Percentiles rank a stretch among this genome's conserved stretches.
Evolutionary conservation across 2,113 vertebrate species (phyloP).

Genomic region (Pachycephala philippinensis): DNA sequence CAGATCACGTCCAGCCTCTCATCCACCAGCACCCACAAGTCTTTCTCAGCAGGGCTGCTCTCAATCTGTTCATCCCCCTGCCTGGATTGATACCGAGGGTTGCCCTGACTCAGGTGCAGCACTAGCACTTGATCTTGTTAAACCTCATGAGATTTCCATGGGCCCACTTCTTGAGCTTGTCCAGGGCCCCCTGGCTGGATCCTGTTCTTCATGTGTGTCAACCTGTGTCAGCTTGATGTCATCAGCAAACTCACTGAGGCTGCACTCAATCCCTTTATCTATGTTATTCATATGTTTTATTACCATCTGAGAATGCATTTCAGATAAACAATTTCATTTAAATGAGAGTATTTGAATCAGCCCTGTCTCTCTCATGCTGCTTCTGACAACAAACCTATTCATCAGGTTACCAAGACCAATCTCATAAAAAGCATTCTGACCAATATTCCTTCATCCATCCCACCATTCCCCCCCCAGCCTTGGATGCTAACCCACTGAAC

Average conservation of each 20-base stretch:
- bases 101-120: not conserved
- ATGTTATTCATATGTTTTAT: not conserved
- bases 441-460: not conserved
- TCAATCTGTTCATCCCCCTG: not conserved
- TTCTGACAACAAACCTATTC: not conserved
- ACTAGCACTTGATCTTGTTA: not conserved
- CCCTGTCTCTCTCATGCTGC: not conserved
- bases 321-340: not conserved
- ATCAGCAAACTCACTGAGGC: not conserved
- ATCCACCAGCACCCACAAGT: not conserved
- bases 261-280: not conserved
- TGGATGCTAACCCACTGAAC: not conserved
- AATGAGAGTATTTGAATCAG: not conserved
- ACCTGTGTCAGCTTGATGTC: not conserved
- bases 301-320: not conserved
- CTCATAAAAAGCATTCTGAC: not conserved
- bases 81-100: not conserved
- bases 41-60: not conserved
- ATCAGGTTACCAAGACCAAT: not conserved
- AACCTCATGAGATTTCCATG: not conserved
- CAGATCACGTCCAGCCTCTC: not conserved
- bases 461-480: accelerated
- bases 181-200: not conserved
- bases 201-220: not conserved
- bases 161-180: not conserved